Base-by-base conservation (phyloP, 2,113 vertebrate genomes). In the Hyperoodon ampullatus region DNA sequence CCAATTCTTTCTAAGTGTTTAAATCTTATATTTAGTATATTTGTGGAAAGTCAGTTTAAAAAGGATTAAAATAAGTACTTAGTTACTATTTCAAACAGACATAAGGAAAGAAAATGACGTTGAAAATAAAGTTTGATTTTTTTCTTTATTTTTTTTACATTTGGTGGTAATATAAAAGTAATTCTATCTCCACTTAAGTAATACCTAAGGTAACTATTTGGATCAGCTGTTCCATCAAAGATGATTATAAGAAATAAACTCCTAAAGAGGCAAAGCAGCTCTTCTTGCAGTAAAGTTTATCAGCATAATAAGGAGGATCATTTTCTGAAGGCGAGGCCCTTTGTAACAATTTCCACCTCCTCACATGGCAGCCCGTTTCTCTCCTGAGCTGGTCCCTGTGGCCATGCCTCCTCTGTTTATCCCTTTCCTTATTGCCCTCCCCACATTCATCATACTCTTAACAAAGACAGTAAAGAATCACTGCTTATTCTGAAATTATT, bases 221-320 rank as follows among this genome's bases (percentile, higher is more conserved):
- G 87, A 98, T 98, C 96, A 98, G 97, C 96, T 97, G 80, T 97
- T 98, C 96, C 63, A 96, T 98, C 97, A 98, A 96, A 97, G 97
- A 96, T 97, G 86, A 97, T 98, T 98, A 98, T 84, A 98, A 96
- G 97, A 98, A 98, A 98, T 98, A 98, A 98, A 97, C 86, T 97
- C 94, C 95, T 98, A 93, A 97, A 92, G 58, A 98, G 84, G 93
- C 88, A 98, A 97, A 98, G 68, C 71, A 82, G 82, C 23, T 97
- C 87, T 89, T 96, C 85, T 97, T 98, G 95, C 24, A 82, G 95
- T 86, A 92, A 98, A 98, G 96, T 98, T 98, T 98, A 98, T 98
- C 98, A 98, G 97, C 95, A 91, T 97, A 94, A 95, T 98, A 97
- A 98, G 61, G 91, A 98, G 63, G 94, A 98, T 98, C 87, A 95